Evolutionary conservation across 2,888 invertebrate species (phyloP).

Genomic region (Brachynemurus nebulosus): DNA sequence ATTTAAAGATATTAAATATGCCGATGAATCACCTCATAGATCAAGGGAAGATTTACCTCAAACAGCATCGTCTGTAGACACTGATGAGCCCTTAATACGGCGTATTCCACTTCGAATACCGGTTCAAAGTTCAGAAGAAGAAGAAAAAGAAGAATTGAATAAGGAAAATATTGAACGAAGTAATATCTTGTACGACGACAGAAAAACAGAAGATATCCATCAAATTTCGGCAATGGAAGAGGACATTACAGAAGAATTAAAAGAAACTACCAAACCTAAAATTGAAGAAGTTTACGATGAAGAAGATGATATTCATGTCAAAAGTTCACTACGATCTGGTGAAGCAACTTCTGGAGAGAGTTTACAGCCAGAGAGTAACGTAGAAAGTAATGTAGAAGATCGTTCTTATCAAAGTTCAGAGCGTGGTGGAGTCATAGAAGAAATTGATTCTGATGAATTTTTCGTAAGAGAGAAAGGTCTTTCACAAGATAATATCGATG

Average conservation of each 20-base stretch:
- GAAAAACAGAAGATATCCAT: conserved; percentile 19
- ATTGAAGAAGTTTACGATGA: not conserved
- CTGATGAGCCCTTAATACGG: not conserved
- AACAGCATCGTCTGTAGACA: not conserved
- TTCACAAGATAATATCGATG: conserved; percentile 67
- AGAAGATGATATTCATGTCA: not conserved
- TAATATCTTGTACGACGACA: not conserved
- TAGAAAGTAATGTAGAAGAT: conserved; percentile 33
- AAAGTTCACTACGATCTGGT: conserved; percentile 4
- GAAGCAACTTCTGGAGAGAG: conserved; percentile 29
- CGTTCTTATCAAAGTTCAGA: conserved; percentile 47
- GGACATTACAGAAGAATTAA: not conserved
- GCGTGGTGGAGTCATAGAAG: conserved; percentile 59
- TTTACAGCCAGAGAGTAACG: conserved; percentile 26
- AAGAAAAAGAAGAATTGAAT: not conserved
- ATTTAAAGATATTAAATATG: conserved; percentile 25
- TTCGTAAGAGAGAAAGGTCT: conserved; percentile 70
- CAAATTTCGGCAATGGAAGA: not conserved
- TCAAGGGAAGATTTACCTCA: conserved; percentile 15
- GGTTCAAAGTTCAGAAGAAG: not conserved
- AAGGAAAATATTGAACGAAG: not conserved
- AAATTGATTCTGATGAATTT: conserved; percentile 79
- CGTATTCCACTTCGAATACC: conserved; percentile 2
- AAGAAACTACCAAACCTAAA: not conserved
- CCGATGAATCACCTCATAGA: conserved; percentile 23